Percentiles rank a stretch among this genome's conserved stretches.
phyloP scores from a whole-genome alignment of 2,797 vertebrate species.

The Sebastes iracundus region DNA sequence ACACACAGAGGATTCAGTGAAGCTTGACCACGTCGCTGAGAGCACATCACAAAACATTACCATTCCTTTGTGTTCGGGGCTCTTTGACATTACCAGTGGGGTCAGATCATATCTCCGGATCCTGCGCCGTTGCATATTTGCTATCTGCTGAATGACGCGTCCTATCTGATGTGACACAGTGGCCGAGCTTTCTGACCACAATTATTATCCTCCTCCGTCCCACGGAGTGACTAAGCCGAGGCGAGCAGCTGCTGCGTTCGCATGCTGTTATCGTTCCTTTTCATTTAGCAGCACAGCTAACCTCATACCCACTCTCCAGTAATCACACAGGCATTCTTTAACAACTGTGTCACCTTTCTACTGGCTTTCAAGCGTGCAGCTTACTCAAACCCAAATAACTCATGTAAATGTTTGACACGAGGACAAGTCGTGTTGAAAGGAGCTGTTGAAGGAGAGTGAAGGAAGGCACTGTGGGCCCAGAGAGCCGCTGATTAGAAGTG shows the following conservation, averaged over 20 bases:
- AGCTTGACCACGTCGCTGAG: constrained; percentile 28
- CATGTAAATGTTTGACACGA: constrained; percentile 63
- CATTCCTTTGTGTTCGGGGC: constrained; percentile 26
- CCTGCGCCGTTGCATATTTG: constrained; percentile 34
- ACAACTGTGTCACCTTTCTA: constrained; percentile 67
- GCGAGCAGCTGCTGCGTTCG: constrained; percentile 64
- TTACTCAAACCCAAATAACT: constrained; percentile 64
- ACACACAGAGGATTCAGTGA: constrained; percentile 19
- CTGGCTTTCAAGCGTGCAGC: constrained; percentile 64
- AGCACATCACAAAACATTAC: constrained; percentile 51
- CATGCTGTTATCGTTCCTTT: constrained; percentile 63
- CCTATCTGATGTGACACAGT: constrained; percentile 68
- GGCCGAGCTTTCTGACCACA: constrained; percentile 32
- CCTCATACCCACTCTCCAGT: constrained; percentile 61
- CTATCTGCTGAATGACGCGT: constrained; percentile 43
- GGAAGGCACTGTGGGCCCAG: not conserved
- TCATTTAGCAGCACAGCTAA: constrained; percentile 65
- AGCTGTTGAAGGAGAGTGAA: constrained; percentile 39
- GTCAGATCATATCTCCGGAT: constrained; percentile 63
- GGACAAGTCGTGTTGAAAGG: constrained; percentile 60
- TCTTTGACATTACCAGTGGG: constrained; percentile 45
- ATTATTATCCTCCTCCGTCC: constrained; percentile 56
- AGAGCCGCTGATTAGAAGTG: constrained; percentile 27
- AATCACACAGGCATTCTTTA: constrained; percentile 76
- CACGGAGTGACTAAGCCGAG: constrained; percentile 56